Evolutionary conservation across 2,888 invertebrate species (phyloP), one percentile per base, ranked within the genome.

Genomic region (Lymantria dispar): DNA sequence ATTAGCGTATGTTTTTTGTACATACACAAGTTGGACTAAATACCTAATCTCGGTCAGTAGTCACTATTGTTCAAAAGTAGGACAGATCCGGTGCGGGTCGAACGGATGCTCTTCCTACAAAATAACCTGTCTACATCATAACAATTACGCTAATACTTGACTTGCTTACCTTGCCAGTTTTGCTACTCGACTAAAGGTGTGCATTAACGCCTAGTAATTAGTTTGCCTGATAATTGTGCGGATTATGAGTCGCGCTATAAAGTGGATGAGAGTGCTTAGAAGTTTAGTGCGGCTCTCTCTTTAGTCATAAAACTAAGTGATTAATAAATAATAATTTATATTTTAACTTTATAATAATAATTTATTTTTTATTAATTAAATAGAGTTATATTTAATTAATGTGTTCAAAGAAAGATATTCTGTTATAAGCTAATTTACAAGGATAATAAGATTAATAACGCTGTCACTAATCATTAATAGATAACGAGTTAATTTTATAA

Each of bases 191-290:
- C 48, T 52, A 57, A 65, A 63, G 64, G 54, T 49, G 55, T 52
- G 48, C 57, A 63, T 65, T 61, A 68, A 55, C 56, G 58, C 48
- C 52, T 64, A 54, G 52, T 60, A 68, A 68, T 68, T 68, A 68
- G 66, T 68, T 63, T 61, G 58, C 56, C 51, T 56, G 55, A 47
- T 61, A 55, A 63, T 67, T 68, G 61, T 55, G 43, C 36, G 66
- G 63, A 56, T 63, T 65, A 68, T 58, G 52, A 55, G 51, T 54
- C 43, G 53, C 14, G 51, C 56, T 43, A 43, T 43, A 68, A 49
- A 45, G 33, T 15, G 46, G 43, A 50, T 38, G 33, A 13, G 41
- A 50, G 48, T 44, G 45, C 29, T 40, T 13, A 15, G 29, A 33
- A 10, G 13, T 12, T 43, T 10, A n/a, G 13, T 37, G 37, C 13